Evolutionary conservation across 2,797 vertebrate species (phyloP).

Genomic region (Galaxias olidus): DNA sequence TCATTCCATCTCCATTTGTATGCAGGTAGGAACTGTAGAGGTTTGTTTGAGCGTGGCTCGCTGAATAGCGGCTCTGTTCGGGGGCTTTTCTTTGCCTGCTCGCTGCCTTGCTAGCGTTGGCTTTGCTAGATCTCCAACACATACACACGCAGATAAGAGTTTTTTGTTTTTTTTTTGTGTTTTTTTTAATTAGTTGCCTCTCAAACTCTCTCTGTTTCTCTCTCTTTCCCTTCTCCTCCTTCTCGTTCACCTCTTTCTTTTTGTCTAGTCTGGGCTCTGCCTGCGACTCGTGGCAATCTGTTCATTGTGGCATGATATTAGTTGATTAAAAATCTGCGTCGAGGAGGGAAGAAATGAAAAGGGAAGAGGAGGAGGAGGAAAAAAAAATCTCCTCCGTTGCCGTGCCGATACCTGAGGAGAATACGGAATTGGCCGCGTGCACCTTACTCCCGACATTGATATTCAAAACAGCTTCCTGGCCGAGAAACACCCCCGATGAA

Average conservation of each 20-base stretch:
- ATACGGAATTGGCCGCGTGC: conserved; percentile 40
- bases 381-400: conserved; percentile 30
- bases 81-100: no score
- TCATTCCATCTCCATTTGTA: conserved; percentile 10
- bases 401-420: conserved; percentile 52
- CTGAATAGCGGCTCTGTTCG: not conserved
- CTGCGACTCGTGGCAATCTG: conserved; percentile 65
- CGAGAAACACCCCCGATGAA: conserved; percentile 41
- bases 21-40: no score
- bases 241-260: conserved; percentile 45
- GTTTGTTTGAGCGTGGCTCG: not conserved
- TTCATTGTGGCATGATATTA: conserved; percentile 75
- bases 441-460: conserved; percentile 52
- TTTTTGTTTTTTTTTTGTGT: no score
- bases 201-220: not conserved
- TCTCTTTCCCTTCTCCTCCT: not conserved
- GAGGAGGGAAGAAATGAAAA: conserved; percentile 53
- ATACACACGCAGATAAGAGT: conserved; percentile 45
- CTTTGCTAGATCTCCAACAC: not conserved
- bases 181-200: conserved; percentile 56
- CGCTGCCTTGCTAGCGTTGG: no score
- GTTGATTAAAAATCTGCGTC: conserved; percentile 74
- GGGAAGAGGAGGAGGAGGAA: conserved; percentile 16
- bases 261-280: conserved; percentile 54
- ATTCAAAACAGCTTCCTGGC: conserved; percentile 56